phyloP scores from a whole-genome alignment of 2,797 vertebrate species.

The Fringilla coelebs region DNA sequence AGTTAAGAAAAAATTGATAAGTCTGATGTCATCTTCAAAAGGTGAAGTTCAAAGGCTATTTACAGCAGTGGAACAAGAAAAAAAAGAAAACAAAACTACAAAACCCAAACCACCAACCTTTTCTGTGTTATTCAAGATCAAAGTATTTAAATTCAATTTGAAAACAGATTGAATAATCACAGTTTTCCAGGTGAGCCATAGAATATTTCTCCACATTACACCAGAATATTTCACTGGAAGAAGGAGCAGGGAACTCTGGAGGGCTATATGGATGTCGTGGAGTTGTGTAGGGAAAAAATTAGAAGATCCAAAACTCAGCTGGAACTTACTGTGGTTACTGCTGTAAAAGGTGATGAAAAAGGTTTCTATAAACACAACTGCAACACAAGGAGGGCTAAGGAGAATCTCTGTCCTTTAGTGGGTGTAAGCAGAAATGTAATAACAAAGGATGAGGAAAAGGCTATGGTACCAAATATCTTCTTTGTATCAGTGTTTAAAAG shows the following conservation, averaged over 20 bases:
- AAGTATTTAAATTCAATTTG: not conserved
- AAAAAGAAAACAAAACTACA: too few relatives aligned
- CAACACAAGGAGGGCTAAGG: not conserved
- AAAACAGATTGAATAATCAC: not conserved
- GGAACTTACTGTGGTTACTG: not conserved
- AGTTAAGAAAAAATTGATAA: not conserved
- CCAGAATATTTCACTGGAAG: not conserved
- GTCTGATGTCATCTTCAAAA: not conserved
- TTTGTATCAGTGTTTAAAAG: not conserved
- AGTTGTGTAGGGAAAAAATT: not conserved
- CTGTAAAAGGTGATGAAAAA: not conserved
- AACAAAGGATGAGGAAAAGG: not conserved
- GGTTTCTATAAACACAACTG: not conserved
- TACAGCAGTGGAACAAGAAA: not conserved
- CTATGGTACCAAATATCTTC: not conserved
- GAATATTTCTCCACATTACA: not conserved
- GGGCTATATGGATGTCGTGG: not conserved
- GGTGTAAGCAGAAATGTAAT: not conserved
- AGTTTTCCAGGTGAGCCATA: not conserved
- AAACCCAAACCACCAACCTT: not conserved
- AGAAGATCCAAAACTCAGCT: not conserved
- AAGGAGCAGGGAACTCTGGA: not conserved
- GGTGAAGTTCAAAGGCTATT: not conserved
- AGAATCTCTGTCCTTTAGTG: not conserved
- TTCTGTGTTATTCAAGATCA: not conserved